These are phyloP conservation scores for Nemoura dubitans DNA, from an alignment of 2,888 invertebrate genomes.

Conservation along the genomic window DNA sequence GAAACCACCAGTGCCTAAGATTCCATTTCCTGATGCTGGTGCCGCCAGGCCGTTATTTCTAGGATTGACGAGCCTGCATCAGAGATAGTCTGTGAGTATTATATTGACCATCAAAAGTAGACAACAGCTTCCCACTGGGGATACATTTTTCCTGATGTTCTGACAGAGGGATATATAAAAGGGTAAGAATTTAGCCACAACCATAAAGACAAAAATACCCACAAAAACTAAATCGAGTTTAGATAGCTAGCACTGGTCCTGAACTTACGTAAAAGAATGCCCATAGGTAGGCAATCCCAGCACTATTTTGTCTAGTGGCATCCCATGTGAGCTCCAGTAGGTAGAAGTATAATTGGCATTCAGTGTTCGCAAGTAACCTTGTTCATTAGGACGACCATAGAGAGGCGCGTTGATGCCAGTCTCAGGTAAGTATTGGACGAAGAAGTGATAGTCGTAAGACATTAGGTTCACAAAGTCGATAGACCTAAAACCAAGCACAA, in stretches of 20 bases:
- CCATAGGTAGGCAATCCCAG: slow-evolving; percentile 91
- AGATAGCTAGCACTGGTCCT: too few relatives aligned
- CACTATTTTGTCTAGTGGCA: slow-evolving; percentile 80
- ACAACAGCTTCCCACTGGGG: too few relatives aligned
- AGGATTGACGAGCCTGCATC: slow-evolving; percentile 71
- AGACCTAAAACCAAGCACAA: slow-evolving; percentile 62
- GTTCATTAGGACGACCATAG: slow-evolving; percentile 69
- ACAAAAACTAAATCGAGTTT: neutral
- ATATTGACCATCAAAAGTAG: too few relatives aligned
- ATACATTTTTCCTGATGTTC: too few relatives aligned
- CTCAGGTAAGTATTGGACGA: slow-evolving; percentile 76
- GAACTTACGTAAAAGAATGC: slow-evolving; percentile 73
- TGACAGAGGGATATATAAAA: too few relatives aligned
- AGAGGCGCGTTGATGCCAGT: slow-evolving; percentile 88
- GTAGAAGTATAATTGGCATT: slow-evolving; percentile 84
- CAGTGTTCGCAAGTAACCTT: slow-evolving; percentile 72
- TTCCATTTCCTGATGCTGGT: slow-evolving; percentile 76
- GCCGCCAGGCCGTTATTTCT: slow-evolving; percentile 74
- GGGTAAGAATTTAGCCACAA: too few relatives aligned
- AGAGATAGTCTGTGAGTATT: too few relatives aligned
- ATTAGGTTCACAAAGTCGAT: slow-evolving; percentile 89
- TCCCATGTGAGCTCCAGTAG: slow-evolving; percentile 79
- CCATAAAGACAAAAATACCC: neutral
- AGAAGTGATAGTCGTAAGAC: slow-evolving; percentile 91
- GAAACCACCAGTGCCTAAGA: slow-evolving; percentile 74